Conservation (phyloP, 2,797 vertebrate species). For the Pseudopleuronectes americanus region DNA sequence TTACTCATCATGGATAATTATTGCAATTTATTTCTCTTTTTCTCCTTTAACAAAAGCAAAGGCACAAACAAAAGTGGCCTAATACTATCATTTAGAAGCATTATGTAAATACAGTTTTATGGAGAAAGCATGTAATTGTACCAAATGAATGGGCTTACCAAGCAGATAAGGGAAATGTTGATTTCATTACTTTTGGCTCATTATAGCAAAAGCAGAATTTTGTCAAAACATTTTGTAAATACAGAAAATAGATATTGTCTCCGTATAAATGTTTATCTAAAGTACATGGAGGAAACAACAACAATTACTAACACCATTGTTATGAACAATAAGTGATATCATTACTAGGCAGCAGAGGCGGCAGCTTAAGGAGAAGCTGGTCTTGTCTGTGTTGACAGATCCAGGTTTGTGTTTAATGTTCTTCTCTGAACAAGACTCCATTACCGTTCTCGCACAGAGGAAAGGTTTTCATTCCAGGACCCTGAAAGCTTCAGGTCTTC, state of each 20-base stretch:
- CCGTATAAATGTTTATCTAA: constrained; percentile 22
- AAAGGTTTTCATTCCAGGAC: background rate
- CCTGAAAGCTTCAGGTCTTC: background rate
- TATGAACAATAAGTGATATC: constrained; percentile 4
- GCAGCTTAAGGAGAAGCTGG: background rate
- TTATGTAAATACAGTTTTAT: constrained; percentile 75
- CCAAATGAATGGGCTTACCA: constrained; percentile 51
- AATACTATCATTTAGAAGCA: constrained; percentile 66
- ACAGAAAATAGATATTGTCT: constrained; percentile 33
- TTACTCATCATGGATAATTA: constrained; percentile 68
- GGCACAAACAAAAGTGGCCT: constrained; percentile 51
- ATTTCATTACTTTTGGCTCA: constrained; percentile 58
- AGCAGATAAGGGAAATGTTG: constrained; percentile 37
- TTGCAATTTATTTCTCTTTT: constrained; percentile 68
- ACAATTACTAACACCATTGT: constrained; percentile 12
- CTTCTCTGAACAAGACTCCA: background rate
- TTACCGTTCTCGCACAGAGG: background rate
- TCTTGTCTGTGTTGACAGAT: too few species aligned
- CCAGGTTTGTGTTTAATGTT: background rate
- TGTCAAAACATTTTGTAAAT: constrained; percentile 46
- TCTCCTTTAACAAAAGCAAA: constrained; percentile 49
- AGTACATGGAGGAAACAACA: constrained; percentile 8
- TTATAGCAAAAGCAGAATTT: constrained; percentile 39
- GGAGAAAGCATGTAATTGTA: constrained; percentile 73
- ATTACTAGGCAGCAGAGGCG: background rate